Evolutionary conservation across 2,888 invertebrate species (phyloP).

Genomic region (Stomorhina lunata): DNA sequence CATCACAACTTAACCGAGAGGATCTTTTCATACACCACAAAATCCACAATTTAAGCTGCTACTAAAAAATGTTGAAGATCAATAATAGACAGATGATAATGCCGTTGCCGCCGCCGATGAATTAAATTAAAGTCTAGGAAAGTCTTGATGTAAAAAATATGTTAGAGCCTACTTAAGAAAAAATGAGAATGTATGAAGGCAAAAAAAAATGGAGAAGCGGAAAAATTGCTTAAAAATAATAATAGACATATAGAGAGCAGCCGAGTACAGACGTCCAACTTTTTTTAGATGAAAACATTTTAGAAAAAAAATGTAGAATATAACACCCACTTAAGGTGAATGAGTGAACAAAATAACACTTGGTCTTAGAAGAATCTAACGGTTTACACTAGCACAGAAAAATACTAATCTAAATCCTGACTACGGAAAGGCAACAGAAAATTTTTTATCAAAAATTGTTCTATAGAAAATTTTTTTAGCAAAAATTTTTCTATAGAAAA

Average conservation of each 20-base stretch:
- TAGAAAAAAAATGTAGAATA: conserved; percentile 1
- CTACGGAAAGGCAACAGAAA: too few species aligned
- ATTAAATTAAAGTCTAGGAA: conserved; percentile 51
- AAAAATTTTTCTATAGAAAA: too few species aligned
- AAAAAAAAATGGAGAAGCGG: not conserved
- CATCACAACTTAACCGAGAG: not conserved
- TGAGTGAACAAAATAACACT: conserved; percentile 38
- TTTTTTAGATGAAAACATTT: not conserved
- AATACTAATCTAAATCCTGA: not conserved
- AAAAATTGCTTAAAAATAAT: conserved; percentile 43
- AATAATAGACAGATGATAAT: conserved; percentile 51
- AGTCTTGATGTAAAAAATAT: conserved; percentile 18
- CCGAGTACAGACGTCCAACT: not conserved
- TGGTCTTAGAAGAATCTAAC: not conserved
- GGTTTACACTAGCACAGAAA: conserved; percentile 18
- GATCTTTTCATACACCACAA: conserved; percentile 12
- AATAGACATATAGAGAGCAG: conserved; percentile 58
- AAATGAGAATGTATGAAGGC: conserved; percentile 16
- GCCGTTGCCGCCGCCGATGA: conserved; percentile 53
- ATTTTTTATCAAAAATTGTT: not conserved
- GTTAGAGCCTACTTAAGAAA: conserved; percentile 63
- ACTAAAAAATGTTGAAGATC: conserved; percentile 51
- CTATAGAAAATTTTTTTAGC: too few species aligned
- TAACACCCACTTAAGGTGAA: conserved; percentile 41
- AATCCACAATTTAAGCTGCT: conserved; percentile 54